Evolutionary conservation across 2,113 vertebrate genomes (phyloP), one percentile per base, ranked within the genome.

Genomic region (Dipodomys stephensi): DNA sequence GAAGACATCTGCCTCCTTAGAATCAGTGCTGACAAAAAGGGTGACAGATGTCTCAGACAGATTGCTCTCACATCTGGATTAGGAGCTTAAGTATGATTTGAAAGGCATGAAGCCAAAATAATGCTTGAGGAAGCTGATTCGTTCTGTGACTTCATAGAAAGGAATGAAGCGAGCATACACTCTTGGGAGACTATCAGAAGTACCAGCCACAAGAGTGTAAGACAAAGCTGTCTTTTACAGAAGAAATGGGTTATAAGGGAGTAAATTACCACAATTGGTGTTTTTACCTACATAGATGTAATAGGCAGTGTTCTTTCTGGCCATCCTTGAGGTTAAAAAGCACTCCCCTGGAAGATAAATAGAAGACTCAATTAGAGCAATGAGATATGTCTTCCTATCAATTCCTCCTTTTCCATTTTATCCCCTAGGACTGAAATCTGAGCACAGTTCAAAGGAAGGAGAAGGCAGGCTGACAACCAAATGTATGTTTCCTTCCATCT

Each of bases 31-130:
- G 79, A 67, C 2, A 15, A 87, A 82, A 90, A 93, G 79, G 27
- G 8, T n/a, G 46, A 71, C 67, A 39, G 83, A 90, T 91, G 86
- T 94, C 94, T 89, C 68, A 25, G 89, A 10, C 89, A 91, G 92
- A 88, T 32, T 76, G 76, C 68, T 89, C 73, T 94, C 89, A 77
- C 81, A 64, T 83, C 91, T 94, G 93, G 86, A 87, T 82, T 53
- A 68, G 67, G 72, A 90, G 35, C 81, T 86, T 25, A 62, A 39
- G 86, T 49, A 67, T 22, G 49, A 80, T 82, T 78, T 68, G 35
- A 90, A 95, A 90, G 92, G 28, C n/a, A 7, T 32, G 62, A 83
- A 67, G 68, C 83, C 88, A 93, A 91, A 83, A 72, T 76, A 62
- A 76, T 35, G 4, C 77, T 87, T 53, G 53, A 88, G 92, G 88